phyloP scores from a whole-genome alignment of 1,140 invertebrate genomes.

The Drosophila pseudoobscura region DNA sequence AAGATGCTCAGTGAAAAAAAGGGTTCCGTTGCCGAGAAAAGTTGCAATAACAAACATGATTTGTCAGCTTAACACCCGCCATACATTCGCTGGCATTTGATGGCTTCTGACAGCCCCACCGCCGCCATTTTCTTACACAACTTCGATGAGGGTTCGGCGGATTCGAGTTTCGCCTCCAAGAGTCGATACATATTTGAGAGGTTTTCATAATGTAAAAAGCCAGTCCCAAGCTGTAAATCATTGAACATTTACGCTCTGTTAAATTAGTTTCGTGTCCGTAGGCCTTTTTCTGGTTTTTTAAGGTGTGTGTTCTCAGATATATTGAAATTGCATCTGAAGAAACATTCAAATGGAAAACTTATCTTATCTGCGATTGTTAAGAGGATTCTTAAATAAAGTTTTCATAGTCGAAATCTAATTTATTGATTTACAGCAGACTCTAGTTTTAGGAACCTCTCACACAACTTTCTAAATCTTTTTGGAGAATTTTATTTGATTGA shows the following conservation, averaged over 20 bases:
- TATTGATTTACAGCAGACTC: no score
- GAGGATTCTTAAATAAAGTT: no score
- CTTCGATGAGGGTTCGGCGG: constrained; percentile 4
- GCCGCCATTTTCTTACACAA: constrained; percentile 35
- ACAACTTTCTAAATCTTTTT: no score
- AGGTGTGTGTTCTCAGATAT: background rate
- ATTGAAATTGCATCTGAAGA: background rate
- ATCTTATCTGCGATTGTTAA: background rate
- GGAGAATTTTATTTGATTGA: no score
- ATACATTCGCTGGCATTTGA: constrained; percentile 41
- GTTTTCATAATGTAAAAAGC: constrained; percentile 23
- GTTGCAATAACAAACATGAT: constrained; percentile 78
- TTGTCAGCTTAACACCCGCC: constrained; percentile 81
- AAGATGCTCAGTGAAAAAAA: constrained; percentile 31
- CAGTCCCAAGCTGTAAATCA: constrained; percentile 15
- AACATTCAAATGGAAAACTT: background rate
- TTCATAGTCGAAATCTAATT: no score
- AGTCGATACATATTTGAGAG: constrained; percentile 10
- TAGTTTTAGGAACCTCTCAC: no score
- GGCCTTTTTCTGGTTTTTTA: background rate
- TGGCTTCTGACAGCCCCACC: constrained; percentile 36
- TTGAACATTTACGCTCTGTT: constrained; percentile 2
- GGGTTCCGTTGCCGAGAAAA: constrained; percentile 39
- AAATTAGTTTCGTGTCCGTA: background rate
- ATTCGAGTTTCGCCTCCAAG: constrained; percentile 2